Evolutionary conservation across 1,140 invertebrate genomes (phyloP), one percentile per base, ranked within the genome.

Genomic region (Drosophila watanabei): DNA sequence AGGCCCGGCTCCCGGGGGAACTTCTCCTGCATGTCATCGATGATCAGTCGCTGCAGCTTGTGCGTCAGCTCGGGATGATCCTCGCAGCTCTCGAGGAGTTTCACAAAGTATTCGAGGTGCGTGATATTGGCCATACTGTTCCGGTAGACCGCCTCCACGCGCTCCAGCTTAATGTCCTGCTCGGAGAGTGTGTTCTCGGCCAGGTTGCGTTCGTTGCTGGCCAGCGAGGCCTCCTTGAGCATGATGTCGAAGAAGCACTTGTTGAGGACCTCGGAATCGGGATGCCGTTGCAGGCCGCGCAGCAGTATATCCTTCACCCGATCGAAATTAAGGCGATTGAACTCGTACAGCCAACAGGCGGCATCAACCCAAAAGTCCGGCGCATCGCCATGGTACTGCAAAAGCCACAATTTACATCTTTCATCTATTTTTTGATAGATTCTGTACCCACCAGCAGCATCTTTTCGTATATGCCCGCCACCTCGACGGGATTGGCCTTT

Each of bases 401-500:
- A 45, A 1, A 39, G 20, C 20, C 0, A 13, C 14, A 8, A 13
- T 5, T 28, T 11, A 51, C 7, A 39, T 11, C 1, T 16, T 13
- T 6, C 16, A 28, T 13, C n/a, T 4, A 39, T 6, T 2, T 11
- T 1, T 4, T 10, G 11, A 0, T 8, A 2, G 13, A 37, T 35
- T 33, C 2, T 45, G 6, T 28, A 48, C 87, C 71, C 61, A 92
- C 92, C 64, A 79, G 77, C 11, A 93, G 73, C 91, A 92, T 92
- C 62, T 92, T 92, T 39, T 93, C 92, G 39, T 92, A 93, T 28
- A 92, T 92, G 30, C 86, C 86, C 2, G 92, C 75, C 8, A 92
- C 89, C 62, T 93, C 86, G 6, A 82, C 62, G 7, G 88, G 81
- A 11, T 64, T 78, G 0, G 62, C 72, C 52, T 86, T 90, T 30